Evolutionary conservation across 1,140 invertebrate species (phyloP), one percentile per base, ranked within the genome.

Genomic region (silkworm (Bombyx mori)): DNA sequence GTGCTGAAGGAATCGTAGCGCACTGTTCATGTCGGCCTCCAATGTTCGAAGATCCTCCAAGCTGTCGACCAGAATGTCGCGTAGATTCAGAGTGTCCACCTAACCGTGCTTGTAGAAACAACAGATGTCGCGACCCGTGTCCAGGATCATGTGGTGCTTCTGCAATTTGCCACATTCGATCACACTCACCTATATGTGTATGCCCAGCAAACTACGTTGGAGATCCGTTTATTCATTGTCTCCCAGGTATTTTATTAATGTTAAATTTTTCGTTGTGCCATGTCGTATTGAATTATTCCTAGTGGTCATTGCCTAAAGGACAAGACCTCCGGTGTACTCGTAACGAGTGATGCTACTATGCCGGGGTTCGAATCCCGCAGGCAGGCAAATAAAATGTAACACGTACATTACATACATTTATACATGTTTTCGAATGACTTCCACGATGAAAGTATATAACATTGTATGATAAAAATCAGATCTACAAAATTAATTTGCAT

Each of bases 101-200:
- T 44, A 87, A 91, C 64, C 90, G 89, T 62, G 92, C 93, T 50
- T 94, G 93, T 58, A 87, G 93, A 49, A 89, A 91, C 68, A 90
- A 90, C 65, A 93, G 92, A 74, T 95, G 94, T 73, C 82, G 82
- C 44, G 92, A 95, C 80, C 94, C 94, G 22, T 95, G 94, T 71
- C 90, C 90, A 6, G 93, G 93, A 44, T 90, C 92, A 7, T 96
- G 94, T 75, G 94, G 93, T 9, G 77, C 91, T 8, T 90, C 90
- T 63, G 93, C 94, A 2, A 87, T 90, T 54, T 96, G 95, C 71
- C 89, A 88, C 35, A 92, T 93, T 7, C 87, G 91, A 7, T 92
- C 91, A 71, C 94, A 95, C 70, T 89, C 92, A 4, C 92, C 94
- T 8, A 91, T 92, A 56, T 96, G 94, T 70, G 89, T 88, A 3